A percentile compares a stretch with the other conserved stretches of the same genome.
phyloP scores from a whole-genome alignment of 2,797 vertebrate genomes.

The Phataginus tricuspis region DNA sequence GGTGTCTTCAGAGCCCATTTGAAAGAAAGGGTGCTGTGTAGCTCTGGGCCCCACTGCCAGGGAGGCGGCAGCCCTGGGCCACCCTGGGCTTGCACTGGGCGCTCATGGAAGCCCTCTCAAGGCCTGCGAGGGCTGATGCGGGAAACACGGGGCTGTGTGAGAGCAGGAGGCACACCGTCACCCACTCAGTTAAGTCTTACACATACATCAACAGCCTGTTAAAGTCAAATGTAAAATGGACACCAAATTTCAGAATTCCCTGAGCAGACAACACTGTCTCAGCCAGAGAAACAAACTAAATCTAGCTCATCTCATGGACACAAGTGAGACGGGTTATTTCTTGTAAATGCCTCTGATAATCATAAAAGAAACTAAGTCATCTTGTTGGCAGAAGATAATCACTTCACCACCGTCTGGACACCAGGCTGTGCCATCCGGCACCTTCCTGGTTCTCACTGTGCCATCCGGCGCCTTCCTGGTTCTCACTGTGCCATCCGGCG shows the following conservation, averaged over 20 bases:
- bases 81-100: background rate
- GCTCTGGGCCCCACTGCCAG: background rate
- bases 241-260: background rate
- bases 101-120: fast-evolving
- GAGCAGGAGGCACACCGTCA: no score
- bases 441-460: background rate
- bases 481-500: background rate
- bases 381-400: background rate
- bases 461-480: no score
- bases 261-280: background rate
- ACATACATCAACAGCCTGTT: background rate
- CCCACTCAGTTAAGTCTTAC: background rate
- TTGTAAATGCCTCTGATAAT: background rate
- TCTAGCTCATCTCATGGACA: background rate
- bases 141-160: background rate
- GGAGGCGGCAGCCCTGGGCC: background rate
- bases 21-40: background rate
- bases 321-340: background rate
- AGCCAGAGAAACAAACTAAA: background rate
- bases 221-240: background rate
- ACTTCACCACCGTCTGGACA: background rate
- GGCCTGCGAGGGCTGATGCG: no score
- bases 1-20: background rate
- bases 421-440: no score
- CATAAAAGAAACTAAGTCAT: background rate